Conservation (phyloP, 2,797 vertebrate species). For the Microctenopoma lineatum region DNA sequence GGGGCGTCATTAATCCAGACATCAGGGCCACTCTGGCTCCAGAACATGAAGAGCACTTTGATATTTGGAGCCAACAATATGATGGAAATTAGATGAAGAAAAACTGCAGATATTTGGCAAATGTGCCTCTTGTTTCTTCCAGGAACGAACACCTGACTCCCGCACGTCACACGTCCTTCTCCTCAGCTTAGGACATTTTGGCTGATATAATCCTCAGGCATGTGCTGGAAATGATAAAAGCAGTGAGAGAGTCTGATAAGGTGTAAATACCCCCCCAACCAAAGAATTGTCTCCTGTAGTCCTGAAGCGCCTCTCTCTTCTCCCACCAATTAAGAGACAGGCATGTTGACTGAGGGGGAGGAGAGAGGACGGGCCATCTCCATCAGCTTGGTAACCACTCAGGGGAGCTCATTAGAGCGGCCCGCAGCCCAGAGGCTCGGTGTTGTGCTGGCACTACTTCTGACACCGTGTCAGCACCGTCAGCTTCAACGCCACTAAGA, state of each 20-base stretch:
- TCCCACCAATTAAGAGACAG: slow-evolving; percentile 69
- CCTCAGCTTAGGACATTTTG: slow-evolving; percentile 25
- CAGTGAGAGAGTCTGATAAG: slow-evolving; percentile 41
- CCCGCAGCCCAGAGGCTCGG: slow-evolving; percentile 55
- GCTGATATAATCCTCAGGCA: slow-evolving; percentile 22
- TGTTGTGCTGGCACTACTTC: slow-evolving; percentile 73
- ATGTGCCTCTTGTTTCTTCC: slow-evolving; percentile 16
- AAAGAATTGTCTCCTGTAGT: slow-evolving; percentile 58
- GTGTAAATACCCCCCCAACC: slow-evolving; percentile 27
- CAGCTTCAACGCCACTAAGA: slow-evolving; percentile 37
- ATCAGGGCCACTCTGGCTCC: slow-evolving; percentile 5
- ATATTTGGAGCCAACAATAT: slow-evolving; percentile 20
- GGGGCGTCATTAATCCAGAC: slow-evolving; percentile 64
- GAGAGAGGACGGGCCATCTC: slow-evolving; percentile 56
- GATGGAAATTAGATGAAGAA: slow-evolving; percentile 39
- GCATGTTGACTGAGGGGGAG: slow-evolving; percentile 55
- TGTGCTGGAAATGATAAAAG: slow-evolving; percentile 48
- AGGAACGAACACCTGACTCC: slow-evolving; percentile 37
- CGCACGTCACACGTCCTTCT: slow-evolving; percentile 35
- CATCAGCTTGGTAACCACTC: slow-evolving; percentile 63
- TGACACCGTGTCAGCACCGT: slow-evolving; percentile 62
- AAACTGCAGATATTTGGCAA: slow-evolving; percentile 29
- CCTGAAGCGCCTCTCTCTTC: slow-evolving; percentile 53
- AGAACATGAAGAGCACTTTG: slow-evolving; percentile 7
- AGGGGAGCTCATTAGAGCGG: slow-evolving; percentile 76